Base-by-base conservation (phyloP, 2,113 vertebrate genomes). In the Bolborhynchus lineola region DNA sequence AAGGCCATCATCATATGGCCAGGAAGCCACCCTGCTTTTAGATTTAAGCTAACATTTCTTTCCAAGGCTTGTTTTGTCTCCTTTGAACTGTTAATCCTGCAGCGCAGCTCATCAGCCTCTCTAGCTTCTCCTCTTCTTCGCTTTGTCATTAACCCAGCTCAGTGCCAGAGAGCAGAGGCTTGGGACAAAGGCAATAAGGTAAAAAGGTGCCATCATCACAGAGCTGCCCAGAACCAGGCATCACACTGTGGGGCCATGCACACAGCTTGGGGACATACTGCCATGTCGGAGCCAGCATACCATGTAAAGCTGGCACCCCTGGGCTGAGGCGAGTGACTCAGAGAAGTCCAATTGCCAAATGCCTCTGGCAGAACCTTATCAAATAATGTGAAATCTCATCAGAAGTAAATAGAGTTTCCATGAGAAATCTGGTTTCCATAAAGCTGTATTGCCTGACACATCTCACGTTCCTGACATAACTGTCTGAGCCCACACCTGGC, bases 161-260 rank as follows among this genome's bases (percentile, higher is more conserved):
- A 0, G 39, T 46, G 65, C 50, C 4, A 7, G 55, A 47, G 35
- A 72, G 52, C 60, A 68, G 65, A 41, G 50, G 74, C 21, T 39
- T 2, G 2, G 47, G 42, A 14, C 4, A 16, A 75, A 87, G 50
- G 52, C 39, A 26, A 2, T 18, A 21, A 68, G 29, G 25, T 33
- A 75, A 82, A 55, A 37, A 11, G 18, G 19, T 39, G 33, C 13
- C 35, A 8, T 20, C 28, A 7, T 11, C 7, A 0, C 1, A 0
- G 47, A 82, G 35, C 39, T 69, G 39, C 69, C 50, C 33, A 3
- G 4, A 89, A 41, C 13, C 68, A 74, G 53, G 29, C n/a, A 17
- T 24, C 0, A 1, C 1, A 13, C 37, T 2, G 0, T 6, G 26
- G 26, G 50, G 33, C 39, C 2, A 0, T 9, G 29, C 49, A 57